Conservation (phyloP, 1,140 invertebrate genomes). For the Magallana gigas region DNA sequence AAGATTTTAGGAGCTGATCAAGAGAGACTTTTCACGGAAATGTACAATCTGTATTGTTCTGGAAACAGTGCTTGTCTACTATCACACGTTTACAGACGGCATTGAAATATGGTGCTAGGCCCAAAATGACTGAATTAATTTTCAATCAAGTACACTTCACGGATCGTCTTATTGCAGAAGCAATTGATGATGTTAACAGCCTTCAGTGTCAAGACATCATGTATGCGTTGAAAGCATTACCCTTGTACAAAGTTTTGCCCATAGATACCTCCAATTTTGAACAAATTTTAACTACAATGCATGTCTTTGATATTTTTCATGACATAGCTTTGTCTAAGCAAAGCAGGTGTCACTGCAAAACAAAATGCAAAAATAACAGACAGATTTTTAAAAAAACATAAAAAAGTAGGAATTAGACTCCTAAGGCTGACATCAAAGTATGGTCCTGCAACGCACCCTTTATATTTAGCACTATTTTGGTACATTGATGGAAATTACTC, state of each 20-base stretch:
- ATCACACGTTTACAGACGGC: not conserved
- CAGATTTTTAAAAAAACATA: not conserved
- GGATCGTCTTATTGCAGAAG: not conserved
- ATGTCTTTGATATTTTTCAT: not conserved
- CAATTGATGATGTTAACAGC: not conserved
- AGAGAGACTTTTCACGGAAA: not conserved
- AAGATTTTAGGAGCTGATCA: slow-evolving; percentile 42
- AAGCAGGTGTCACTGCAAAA: not conserved
- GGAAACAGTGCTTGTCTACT: not conserved
- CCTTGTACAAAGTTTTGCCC: not conserved
- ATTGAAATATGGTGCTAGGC: not conserved
- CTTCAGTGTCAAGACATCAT: not conserved
- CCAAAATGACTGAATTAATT: not conserved
- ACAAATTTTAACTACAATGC: not conserved
- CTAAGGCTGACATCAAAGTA: not conserved
- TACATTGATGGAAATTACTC: not conserved
- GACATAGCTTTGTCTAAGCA: not conserved
- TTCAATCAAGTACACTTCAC: not conserved
- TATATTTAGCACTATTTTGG: not conserved
- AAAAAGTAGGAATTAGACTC: not conserved
- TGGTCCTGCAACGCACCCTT: not conserved
- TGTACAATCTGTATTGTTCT: not conserved
- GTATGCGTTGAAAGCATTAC: not conserved
- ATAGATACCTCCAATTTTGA: not conserved
- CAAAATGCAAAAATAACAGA: not conserved